Percentiles rank a stretch among this genome's conserved stretches.
Evolutionary conservation across 2,888 invertebrate genomes (phyloP).

Genomic region (Halocaridina rubra): DNA sequence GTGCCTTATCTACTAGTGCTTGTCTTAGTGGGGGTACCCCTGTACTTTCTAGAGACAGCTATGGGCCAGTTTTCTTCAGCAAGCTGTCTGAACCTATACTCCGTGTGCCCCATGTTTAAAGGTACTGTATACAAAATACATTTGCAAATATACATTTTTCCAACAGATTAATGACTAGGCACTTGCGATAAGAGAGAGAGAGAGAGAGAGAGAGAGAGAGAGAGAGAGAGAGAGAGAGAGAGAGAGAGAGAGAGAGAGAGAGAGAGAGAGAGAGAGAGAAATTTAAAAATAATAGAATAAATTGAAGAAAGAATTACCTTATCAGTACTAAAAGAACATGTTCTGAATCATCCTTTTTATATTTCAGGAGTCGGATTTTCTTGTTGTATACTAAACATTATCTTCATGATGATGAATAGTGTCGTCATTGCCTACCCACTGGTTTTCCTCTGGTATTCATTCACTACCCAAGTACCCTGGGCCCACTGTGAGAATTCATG

Average conservation of each 20-base stretch:
- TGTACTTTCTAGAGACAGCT: conserved; percentile 95
- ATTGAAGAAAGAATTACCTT: too few relatives aligned
- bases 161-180: too few relatives aligned
- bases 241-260: conserved; percentile 17
- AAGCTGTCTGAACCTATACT: conserved; percentile 96
- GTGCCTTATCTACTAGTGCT: conserved; percentile 92
- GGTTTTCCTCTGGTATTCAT: conserved; percentile 81
- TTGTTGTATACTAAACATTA: conserved; percentile 81
- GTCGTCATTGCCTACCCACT: conserved; percentile 87
- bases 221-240: too few relatives aligned
- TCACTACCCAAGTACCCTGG: conserved; percentile 80
- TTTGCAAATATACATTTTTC: too few relatives aligned
- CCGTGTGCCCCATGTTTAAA: conserved; percentile 97
- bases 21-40: conserved; percentile 94
- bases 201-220: conserved; percentile 19
- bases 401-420: conserved; percentile 86
- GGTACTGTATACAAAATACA: too few relatives aligned
- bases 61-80: conserved; percentile 97
- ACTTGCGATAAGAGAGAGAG: neutral
- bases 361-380: conserved; percentile 85
- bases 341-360: neutral
- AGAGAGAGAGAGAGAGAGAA: conserved; percentile 17
- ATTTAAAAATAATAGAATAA: neutral
- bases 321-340: neutral
- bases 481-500: conserved; percentile 81